Conservation (phyloP, 2,888 invertebrate species). For the Shargacucullia verbasci region DNA sequence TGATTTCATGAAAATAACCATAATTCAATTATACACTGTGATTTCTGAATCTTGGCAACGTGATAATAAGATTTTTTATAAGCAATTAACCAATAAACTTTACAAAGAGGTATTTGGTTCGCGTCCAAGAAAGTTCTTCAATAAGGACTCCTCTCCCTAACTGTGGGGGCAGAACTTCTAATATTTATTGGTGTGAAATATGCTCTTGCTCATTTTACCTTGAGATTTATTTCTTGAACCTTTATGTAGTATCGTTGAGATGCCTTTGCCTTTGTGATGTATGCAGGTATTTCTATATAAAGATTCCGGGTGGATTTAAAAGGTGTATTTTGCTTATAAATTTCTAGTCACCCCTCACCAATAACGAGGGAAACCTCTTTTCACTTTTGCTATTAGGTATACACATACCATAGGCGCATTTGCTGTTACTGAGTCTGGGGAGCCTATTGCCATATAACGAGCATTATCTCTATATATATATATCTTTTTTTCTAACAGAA, state of each 20-base stretch:
- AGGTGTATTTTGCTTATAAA: no score
- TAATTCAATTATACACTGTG: conserved; percentile 17
- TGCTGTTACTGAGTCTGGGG: no score
- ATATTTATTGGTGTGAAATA: conserved; percentile 25
- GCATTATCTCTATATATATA: no score
- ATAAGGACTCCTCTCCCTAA: conserved; percentile 1
- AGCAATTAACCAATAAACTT: conserved; percentile 41
- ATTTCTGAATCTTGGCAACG: conserved; percentile 27
- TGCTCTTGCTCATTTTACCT: conserved; percentile 7
- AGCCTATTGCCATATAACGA: no score
- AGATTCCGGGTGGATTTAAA: no score
- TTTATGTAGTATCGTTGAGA: no score
- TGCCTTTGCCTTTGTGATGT: conserved; percentile 2
- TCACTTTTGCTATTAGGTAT: no score
- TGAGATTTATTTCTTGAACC: conserved; percentile 11
- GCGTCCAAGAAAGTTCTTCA: conserved; percentile 26
- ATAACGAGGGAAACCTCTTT: no score
- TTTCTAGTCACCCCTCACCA: no score
- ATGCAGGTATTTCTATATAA: no score
- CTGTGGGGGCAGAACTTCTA: background rate
- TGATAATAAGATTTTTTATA: conserved; percentile 32
- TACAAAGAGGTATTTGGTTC: conserved; percentile 27
- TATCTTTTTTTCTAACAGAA: no score
- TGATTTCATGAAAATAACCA: conserved; percentile 16
- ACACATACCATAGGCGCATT: no score